Evolutionary conservation across 1,140 invertebrate genomes (phyloP), one percentile per base, ranked within the genome.

Genomic region (Brachionus sp.): DNA sequence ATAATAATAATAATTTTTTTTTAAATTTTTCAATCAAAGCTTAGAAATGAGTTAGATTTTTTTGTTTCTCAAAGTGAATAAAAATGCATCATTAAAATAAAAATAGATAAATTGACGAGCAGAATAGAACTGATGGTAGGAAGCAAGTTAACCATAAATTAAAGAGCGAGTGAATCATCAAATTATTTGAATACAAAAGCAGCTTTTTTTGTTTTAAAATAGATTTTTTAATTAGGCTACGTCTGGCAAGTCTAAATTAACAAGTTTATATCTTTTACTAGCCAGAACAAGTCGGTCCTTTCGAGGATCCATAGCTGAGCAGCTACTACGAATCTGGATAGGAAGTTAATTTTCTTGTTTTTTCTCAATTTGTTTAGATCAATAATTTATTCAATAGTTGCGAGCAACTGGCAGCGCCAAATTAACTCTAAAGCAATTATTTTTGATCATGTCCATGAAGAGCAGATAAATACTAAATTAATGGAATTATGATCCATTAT

Each of bases 1-100:
- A 66, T 66, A 33, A 70, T 70, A 57, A 66, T 66, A 33, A 70
- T 70, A 57, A 57, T 57, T 70, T 70, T 70, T 64, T 64, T 64
- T 64, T 29, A 5, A 70, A 70, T 16, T 33, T 66, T 33, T 66
- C 29, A 37, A 66, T 33, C 25, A 66, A 66, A 66, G 10, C n/a
- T 66, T 66, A 33, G 33, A 66, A 66, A 13, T 66, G 3, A 33
- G 33, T 66, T 5, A 33, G 23, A 5, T 66, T 66, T 66, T 66
- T 66, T 33, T 66, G 1, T 9, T 57, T 57, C 19, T 57, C n/a
- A 57, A 16, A 19, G 19, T 19, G 9, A 57, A 57, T 57, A 16
- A 23, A 57, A 57, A 57, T 23, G 50, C n/a, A 57, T 57, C 50
- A 57, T 57, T 57, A 57, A 57, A 57, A 25, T 57, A 23, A 57